Evolutionary conservation across 1,140 invertebrate genomes (phyloP).

Genomic region (Popillia japonica): DNA sequence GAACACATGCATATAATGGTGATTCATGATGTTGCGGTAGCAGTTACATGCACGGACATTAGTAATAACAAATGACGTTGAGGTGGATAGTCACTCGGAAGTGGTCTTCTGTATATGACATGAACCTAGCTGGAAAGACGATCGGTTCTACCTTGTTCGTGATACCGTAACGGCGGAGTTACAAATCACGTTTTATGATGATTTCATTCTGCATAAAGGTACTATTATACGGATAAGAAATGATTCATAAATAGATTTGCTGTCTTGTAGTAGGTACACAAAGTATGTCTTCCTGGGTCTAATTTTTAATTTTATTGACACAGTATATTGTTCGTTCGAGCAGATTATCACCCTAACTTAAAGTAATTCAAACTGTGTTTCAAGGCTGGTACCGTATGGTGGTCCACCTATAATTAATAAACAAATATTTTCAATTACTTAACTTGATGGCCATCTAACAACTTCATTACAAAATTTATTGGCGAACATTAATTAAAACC

Average conservation of each 20-base stretch:
- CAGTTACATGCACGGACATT: conserved; percentile 38
- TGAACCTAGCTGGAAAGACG: conserved; percentile 37
- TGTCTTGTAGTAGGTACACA: too few relatives aligned
- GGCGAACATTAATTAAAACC: conserved; percentile 23
- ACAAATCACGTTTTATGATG: conserved; percentile 51
- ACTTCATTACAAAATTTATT: conserved; percentile 19
- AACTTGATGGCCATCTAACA: not conserved
- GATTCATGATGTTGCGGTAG: conserved; percentile 36
- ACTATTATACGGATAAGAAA: conserved; percentile 47
- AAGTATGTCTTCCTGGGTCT: too few relatives aligned
- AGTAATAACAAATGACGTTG: conserved; percentile 41
- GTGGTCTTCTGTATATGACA: conserved; percentile 41
- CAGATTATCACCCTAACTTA: too few relatives aligned
- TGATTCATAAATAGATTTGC: conserved; percentile 24
- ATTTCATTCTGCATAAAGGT: conserved; percentile 50
- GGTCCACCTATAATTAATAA: too few relatives aligned
- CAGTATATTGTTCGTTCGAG: too few relatives aligned
- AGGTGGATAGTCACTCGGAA: conserved; percentile 42
- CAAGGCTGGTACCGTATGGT: too few relatives aligned
- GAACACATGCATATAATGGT: not conserved
- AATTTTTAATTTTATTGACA: too few relatives aligned
- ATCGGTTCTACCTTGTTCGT: conserved; percentile 42
- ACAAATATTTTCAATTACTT: too few relatives aligned
- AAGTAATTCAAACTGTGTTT: too few relatives aligned
- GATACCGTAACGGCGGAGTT: conserved; percentile 46